Percentiles rank a stretch among this genome's conserved stretches.
Evolutionary conservation across 1,140 invertebrate genomes (phyloP).

Genomic region (Orius laevigatus): DNA sequence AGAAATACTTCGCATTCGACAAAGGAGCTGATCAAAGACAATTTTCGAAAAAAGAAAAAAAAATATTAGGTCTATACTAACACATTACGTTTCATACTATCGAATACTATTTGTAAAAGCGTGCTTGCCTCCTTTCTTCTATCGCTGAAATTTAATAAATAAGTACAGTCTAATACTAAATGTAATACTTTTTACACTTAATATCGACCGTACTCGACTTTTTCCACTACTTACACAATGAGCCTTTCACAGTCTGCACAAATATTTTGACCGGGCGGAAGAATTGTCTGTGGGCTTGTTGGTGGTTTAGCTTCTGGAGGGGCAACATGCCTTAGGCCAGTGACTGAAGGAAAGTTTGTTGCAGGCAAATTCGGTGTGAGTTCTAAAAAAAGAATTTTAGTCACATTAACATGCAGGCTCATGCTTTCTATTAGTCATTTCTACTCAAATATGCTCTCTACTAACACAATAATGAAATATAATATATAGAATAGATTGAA

Average conservation of each 20-base stretch:
- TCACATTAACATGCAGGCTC: conserved; percentile 2
- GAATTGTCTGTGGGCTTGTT: conserved; percentile 37
- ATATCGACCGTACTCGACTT: background rate
- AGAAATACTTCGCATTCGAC: conserved; percentile 40
- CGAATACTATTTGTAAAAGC: conserved; percentile 2
- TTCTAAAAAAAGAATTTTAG: conserved; percentile 6
- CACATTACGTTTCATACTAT: background rate
- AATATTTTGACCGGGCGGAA: conserved; percentile 74
- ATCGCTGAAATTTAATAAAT: conserved; percentile 4
- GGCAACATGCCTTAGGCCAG: conserved; percentile 43
- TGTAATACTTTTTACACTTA: background rate
- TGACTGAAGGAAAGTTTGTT: conserved; percentile 25
- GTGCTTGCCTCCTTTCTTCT: background rate
- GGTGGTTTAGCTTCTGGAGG: conserved; percentile 47
- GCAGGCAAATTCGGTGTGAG: background rate
- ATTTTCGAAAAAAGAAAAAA: background rate
- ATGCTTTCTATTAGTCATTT: too few relatives aligned
- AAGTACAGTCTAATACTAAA: background rate
- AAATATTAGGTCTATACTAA: conserved; percentile 6
- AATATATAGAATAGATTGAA: too few relatives aligned
- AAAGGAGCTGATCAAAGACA: conserved; percentile 20
- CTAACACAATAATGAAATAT: too few relatives aligned
- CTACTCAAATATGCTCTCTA: too few relatives aligned
- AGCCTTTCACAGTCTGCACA: conserved; percentile 84
- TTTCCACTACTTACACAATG: conserved; percentile 65